Conservation (phyloP, 2,888 invertebrate genomes). For the Heliconius ismenius region DNA sequence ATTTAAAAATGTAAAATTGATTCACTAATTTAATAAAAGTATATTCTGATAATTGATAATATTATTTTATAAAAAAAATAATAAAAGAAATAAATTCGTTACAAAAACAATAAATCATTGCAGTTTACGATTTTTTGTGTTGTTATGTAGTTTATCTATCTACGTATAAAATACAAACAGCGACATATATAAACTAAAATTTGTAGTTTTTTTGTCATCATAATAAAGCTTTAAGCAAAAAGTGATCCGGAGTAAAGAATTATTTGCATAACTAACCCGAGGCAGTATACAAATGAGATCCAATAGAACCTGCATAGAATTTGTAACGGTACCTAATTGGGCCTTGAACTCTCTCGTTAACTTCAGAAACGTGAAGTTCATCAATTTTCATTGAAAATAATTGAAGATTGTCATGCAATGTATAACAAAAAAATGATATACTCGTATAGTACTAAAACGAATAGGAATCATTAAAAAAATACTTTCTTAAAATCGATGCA, state of each 20-base stretch:
- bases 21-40: too few relatives aligned
- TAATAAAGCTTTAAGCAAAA: background rate
- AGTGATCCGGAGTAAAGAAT: constrained; percentile 16
- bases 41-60: too few relatives aligned
- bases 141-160: background rate
- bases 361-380: constrained; percentile 21
- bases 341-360: constrained; percentile 43
- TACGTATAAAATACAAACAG: background rate
- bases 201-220: background rate
- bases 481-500: background rate
- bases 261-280: constrained; percentile 41
- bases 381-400: constrained; percentile 7
- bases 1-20: too few relatives aligned
- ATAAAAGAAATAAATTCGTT: background rate
- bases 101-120: background rate
- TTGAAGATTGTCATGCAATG: constrained; percentile 1
- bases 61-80: too few relatives aligned
- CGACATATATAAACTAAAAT: background rate
- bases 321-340: constrained; percentile 43
- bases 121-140: background rate
- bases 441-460: background rate
- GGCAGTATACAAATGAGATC: constrained; percentile 38
- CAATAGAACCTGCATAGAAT: constrained; percentile 32
- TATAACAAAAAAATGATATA: constrained; percentile 3
- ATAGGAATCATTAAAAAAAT: background rate